Conservation (phyloP, 2,113 vertebrate species). For the Vicugna pacos region DNA sequence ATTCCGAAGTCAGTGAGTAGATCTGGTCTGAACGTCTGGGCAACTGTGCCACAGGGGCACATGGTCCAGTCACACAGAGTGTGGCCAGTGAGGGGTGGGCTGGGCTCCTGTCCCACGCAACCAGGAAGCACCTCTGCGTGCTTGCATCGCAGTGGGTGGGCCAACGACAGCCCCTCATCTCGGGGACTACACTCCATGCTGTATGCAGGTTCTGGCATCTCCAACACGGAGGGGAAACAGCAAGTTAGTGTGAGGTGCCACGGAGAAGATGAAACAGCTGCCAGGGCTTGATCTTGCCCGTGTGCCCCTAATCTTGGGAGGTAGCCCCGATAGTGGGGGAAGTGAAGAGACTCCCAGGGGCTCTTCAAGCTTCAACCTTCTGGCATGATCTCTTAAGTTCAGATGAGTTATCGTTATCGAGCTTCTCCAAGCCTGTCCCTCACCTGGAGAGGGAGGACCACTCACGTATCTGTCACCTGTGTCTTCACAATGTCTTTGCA, state of each 20-base stretch:
- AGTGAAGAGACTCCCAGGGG: not conserved
- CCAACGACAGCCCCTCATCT: not conserved
- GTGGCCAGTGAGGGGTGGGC: not conserved
- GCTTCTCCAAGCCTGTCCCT: not conserved
- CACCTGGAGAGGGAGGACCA: not conserved
- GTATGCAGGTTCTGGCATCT: not conserved
- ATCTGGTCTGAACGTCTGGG: not conserved
- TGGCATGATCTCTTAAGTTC: not conserved
- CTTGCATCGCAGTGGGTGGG: fast-evolving
- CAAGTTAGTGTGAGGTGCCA: not conserved
- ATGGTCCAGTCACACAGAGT: not conserved
- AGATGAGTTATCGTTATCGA: not conserved
- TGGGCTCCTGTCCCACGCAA: not conserved
- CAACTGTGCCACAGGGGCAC: not conserved
- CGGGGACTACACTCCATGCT: not conserved
- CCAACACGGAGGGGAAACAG: not conserved
- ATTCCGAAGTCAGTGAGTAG: not conserved
- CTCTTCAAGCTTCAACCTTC: not conserved
- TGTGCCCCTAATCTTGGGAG: not conserved
- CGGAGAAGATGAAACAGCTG: not conserved
- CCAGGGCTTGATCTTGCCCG: not conserved
- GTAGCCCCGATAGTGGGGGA: not conserved
- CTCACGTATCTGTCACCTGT: not conserved
- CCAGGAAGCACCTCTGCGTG: not conserved
- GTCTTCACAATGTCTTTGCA: not conserved